Evolutionary conservation across 2,113 vertebrate genomes (phyloP).

Genomic region (Dascyllus trimaculatus): DNA sequence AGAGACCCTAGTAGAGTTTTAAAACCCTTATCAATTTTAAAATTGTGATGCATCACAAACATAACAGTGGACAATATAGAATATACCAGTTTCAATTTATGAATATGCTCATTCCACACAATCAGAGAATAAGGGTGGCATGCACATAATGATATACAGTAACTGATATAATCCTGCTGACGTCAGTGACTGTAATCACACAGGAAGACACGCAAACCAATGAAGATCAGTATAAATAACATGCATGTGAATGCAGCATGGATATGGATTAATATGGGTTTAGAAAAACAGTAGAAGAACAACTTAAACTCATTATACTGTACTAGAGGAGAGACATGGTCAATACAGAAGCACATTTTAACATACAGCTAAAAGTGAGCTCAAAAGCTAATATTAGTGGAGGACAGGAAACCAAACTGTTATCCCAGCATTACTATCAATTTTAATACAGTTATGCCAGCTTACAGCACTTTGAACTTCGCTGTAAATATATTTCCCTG

Average conservation of each 20-base stretch:
- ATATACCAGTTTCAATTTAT: background rate
- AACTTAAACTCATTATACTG: background rate
- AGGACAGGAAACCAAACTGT: background rate
- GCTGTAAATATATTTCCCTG: too few relatives aligned
- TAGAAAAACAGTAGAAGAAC: background rate
- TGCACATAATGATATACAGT: background rate
- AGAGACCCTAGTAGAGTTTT: background rate
- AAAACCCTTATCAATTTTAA: background rate
- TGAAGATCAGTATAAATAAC: background rate
- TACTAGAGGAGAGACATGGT: background rate
- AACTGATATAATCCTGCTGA: conserved; percentile 19
- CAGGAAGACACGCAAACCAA: background rate
- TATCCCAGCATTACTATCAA: background rate
- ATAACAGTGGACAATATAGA: background rate
- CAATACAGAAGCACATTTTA: background rate
- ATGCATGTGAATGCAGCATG: background rate
- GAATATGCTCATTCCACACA: background rate
- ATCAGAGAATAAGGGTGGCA: background rate
- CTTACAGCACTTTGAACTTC: too few relatives aligned
- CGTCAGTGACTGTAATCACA: background rate
- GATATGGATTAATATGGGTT: background rate
- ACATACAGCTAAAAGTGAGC: background rate
- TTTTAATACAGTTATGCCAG: too few relatives aligned
- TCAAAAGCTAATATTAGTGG: background rate
- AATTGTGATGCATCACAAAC: background rate